A percentile compares a stretch with the other conserved stretches of the same genome.
Evolutionary conservation across 2,113 vertebrate genomes (phyloP).

Genomic region (Grammomys dolichurus): DNA sequence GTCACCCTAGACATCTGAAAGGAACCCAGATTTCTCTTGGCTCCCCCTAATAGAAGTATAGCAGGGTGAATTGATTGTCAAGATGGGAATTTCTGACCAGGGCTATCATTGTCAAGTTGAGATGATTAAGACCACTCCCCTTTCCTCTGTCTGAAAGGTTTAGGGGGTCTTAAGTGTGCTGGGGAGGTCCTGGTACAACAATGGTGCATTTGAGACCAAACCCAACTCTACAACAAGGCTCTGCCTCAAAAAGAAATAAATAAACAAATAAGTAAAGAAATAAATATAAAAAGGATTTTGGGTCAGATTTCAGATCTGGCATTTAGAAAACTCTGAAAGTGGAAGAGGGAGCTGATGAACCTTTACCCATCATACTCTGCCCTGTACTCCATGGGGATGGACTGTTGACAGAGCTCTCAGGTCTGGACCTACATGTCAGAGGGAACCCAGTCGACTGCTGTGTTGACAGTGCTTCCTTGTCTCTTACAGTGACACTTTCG

Average conservation of each 20-base stretch:
- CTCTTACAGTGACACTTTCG: conserved; percentile 91
- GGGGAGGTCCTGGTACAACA: background rate
- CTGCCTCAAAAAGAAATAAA: background rate
- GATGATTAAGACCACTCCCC: background rate
- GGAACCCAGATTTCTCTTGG: background rate
- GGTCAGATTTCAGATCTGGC: background rate
- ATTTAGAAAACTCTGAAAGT: conserved; percentile 39
- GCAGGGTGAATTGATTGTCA: conserved; percentile 18
- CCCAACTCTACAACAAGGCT: background rate
- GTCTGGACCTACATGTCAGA: background rate
- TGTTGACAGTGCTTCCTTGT: conserved; percentile 73
- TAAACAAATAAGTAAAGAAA: background rate
- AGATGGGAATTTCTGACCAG: background rate
- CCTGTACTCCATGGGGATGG: background rate
- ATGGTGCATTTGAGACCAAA: background rate
- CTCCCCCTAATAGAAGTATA: background rate
- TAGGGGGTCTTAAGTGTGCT: background rate
- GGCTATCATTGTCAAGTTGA: conserved; percentile 21
- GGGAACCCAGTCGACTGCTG: background rate
- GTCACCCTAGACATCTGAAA: background rate
- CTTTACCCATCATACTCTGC: background rate
- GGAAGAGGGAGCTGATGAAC: background rate
- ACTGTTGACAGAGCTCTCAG: background rate
- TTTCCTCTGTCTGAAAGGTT: background rate
- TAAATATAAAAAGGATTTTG: background rate